These are phyloP conservation scores for Lonchura striata DNA, from an alignment of 2,113 vertebrate genomes.

Conservation along the genomic window DNA sequence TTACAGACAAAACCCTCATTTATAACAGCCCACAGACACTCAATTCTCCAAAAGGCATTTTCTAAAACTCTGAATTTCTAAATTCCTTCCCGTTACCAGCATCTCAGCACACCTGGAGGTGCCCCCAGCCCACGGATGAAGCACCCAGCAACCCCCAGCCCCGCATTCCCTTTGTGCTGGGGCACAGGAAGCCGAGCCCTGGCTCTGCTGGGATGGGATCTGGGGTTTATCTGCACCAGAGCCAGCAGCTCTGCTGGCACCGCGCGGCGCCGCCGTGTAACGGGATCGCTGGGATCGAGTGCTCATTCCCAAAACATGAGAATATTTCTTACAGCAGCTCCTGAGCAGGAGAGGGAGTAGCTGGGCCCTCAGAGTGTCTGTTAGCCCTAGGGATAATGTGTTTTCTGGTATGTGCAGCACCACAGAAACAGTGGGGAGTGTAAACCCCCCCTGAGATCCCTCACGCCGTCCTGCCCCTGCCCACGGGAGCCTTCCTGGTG, in stretches of 20 bases:
- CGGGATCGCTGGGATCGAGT: neutral
- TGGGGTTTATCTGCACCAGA: neutral
- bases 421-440: too few relatives aligned
- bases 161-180: rapidly evolving
- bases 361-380: neutral
- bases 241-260: neutral
- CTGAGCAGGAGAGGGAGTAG: neutral
- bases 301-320: slow-evolving; percentile 27
- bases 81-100: rapidly evolving
- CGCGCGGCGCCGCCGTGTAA: rapidly evolving
- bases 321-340: neutral
- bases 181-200: neutral
- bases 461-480: rapidly evolving
- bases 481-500: rapidly evolving
- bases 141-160: rapidly evolving
- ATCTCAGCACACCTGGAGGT: neutral
- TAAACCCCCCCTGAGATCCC: rapidly evolving
- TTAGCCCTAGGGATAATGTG: rapidly evolving
- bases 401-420: neutral
- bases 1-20: neutral
- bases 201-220: rapidly evolving
- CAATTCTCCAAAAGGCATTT: rapidly evolving
- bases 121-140: rapidly evolving
- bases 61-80: neutral
- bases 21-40: neutral